Evolutionary conservation across 1,140 invertebrate species (phyloP).

Genomic region (Sycophaga agraensis): DNA sequence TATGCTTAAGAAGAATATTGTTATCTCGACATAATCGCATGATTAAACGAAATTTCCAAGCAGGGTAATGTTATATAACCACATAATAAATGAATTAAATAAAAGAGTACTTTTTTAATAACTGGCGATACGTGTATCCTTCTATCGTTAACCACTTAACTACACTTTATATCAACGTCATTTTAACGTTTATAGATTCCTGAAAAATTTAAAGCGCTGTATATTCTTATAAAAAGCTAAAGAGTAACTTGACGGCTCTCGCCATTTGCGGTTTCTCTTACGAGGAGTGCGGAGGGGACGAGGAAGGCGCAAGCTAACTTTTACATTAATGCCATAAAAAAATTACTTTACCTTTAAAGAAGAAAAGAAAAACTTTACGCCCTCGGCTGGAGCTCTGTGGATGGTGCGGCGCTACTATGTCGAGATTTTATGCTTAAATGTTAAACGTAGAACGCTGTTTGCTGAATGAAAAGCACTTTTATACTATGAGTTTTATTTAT

Average conservation of each 20-base stretch:
- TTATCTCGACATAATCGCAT: too few species aligned
- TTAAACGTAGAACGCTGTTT: neutral
- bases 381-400: neutral
- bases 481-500: too few species aligned
- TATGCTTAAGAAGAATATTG: too few species aligned
- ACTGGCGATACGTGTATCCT: neutral
- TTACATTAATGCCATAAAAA: conserved; percentile 22
- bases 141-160: conserved; percentile 11
- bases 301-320: neutral
- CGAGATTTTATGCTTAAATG: neutral
- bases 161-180: conserved; percentile 10
- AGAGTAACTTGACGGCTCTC: conserved; percentile 7
- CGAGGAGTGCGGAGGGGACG: neutral
- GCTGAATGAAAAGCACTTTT: neutral
- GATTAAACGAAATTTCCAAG: too few species aligned
- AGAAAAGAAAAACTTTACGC: neutral
- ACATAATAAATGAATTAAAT: neutral
- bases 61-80: too few species aligned
- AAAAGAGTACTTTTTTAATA: neutral
- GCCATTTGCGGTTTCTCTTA: conserved; percentile 21
- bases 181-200: conserved; percentile 17
- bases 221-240: conserved; percentile 4
- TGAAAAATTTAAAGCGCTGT: neutral
- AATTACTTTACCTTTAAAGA: conserved; percentile 14
- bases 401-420: neutral